phyloP scores from a whole-genome alignment of 2,888 invertebrate species.

The Dryobotodes eremita region DNA sequence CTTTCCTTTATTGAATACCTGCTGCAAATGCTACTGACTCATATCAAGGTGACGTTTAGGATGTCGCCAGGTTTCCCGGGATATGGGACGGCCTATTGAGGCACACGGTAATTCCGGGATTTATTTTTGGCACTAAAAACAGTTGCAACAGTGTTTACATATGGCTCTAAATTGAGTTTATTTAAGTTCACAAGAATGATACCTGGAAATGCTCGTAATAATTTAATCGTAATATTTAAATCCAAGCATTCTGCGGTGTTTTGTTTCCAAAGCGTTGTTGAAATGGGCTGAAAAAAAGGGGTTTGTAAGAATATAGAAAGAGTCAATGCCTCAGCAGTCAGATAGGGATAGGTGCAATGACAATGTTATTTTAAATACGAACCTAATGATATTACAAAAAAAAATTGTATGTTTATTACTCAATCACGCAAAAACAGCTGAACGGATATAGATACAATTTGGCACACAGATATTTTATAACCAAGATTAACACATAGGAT shows the following conservation, averaged over 20 bases:
- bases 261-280: too few relatives aligned
- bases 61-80: not conserved
- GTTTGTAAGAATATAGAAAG: too few relatives aligned
- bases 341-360: not conserved
- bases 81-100: not conserved
- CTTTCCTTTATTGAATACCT: not conserved
- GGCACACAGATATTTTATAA: not conserved
- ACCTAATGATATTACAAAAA: too few relatives aligned
- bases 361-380: not conserved
- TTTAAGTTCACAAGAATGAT: too few relatives aligned
- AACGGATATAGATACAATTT: not conserved
- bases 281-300: too few relatives aligned
- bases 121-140: not conserved
- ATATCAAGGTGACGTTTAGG: conserved; percentile 8
- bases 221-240: too few relatives aligned
- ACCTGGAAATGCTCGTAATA: too few relatives aligned
- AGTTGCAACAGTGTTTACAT: not conserved
- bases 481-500: not conserved
- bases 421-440: not conserved
- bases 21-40: conserved; percentile 4
- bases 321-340: not conserved
- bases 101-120: not conserved
- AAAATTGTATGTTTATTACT: too few relatives aligned
- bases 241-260: too few relatives aligned
- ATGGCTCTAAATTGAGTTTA: too few relatives aligned